These are phyloP conservation scores for Margaritifera margaritifera DNA, from an alignment of 2,888 invertebrate genomes.

Conservation along the genomic window DNA sequence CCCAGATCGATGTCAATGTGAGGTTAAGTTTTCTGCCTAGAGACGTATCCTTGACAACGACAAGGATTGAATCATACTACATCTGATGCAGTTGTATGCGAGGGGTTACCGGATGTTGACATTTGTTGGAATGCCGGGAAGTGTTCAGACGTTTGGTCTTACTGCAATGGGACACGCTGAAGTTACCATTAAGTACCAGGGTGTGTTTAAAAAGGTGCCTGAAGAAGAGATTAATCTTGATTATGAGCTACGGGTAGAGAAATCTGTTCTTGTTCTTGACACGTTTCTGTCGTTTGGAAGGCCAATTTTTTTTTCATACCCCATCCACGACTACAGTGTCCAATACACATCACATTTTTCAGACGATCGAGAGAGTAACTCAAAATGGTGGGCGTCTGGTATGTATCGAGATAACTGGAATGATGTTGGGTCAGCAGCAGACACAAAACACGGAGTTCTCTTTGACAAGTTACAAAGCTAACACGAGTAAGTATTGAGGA, in stretches of 20 bases:
- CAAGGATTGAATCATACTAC: constrained; percentile 28
- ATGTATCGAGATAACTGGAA: constrained; percentile 56
- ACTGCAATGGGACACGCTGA: constrained; percentile 27
- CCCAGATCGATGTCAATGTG: constrained; percentile 27
- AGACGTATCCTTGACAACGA: constrained; percentile 15
- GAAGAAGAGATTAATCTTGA: constrained; percentile 36
- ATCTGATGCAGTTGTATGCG: constrained; percentile 22
- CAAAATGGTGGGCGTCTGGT: constrained; percentile 50
- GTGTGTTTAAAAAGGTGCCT: constrained; percentile 51
- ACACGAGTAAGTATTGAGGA: constrained; percentile 15
- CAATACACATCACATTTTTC: constrained; percentile 39
- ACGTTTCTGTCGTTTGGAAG: constrained; percentile 28
- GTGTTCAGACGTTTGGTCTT: constrained; percentile 17
- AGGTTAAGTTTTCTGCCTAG: constrained; percentile 22
- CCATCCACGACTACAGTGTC: constrained; percentile 20
- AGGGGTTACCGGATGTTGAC: constrained; percentile 32
- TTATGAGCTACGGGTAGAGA: constrained; percentile 60
- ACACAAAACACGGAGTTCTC: constrained; percentile 8
- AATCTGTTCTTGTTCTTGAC: constrained; percentile 42
- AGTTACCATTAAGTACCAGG: constrained; percentile 41
- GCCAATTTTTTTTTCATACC: constrained; percentile 19
- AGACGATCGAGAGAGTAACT: constrained; percentile 48
- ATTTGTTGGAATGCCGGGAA: constrained; percentile 18
- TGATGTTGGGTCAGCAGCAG: constrained; percentile 36
- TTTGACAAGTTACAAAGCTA: background rate